Evolutionary conservation across 2,888 invertebrate genomes (phyloP).

Genomic region (Macroteleia sp.): DNA sequence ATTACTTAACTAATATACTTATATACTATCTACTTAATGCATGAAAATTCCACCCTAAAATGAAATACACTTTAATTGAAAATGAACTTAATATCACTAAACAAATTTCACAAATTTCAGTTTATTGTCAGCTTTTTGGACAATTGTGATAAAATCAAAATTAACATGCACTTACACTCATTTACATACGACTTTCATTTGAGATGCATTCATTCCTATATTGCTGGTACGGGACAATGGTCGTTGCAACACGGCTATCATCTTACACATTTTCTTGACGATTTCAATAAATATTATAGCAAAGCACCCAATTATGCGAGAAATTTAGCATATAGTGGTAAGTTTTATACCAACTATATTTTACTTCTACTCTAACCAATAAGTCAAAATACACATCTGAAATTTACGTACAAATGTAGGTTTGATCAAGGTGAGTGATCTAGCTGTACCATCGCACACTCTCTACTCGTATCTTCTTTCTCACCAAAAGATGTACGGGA

Average conservation of each 20-base stretch:
- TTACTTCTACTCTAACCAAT: no score
- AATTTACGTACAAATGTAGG: conserved; percentile 80
- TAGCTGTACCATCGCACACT: conserved; percentile 87
- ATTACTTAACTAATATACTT: no score
- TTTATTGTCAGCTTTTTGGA: conserved; percentile 87
- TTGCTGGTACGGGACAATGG: conserved; percentile 85
- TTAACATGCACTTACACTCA: conserved; percentile 90
- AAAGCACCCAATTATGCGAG: conserved; percentile 91
- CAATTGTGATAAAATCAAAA: conserved; percentile 89
- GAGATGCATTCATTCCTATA: conserved; percentile 87
- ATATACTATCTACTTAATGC: no score
- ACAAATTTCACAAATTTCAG: conserved; percentile 79
- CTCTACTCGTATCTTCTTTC: conserved; percentile 89
- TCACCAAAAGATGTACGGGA: conserved; percentile 88
- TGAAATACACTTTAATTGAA: no score
- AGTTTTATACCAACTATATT: no score
- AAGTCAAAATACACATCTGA: no score
- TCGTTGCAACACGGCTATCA: conserved; percentile 88
- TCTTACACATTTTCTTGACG: conserved; percentile 89
- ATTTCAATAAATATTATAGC: conserved; percentile 91
- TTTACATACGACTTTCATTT: conserved; percentile 92
- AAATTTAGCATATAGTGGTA: conserved; percentile 89
- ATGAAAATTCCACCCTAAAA: no score
- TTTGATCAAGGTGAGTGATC: conserved; percentile 85
- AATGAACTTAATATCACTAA: no score